Evolutionary conservation across 2,888 invertebrate genomes (phyloP).

Genomic region (Apotomis betuletana): DNA sequence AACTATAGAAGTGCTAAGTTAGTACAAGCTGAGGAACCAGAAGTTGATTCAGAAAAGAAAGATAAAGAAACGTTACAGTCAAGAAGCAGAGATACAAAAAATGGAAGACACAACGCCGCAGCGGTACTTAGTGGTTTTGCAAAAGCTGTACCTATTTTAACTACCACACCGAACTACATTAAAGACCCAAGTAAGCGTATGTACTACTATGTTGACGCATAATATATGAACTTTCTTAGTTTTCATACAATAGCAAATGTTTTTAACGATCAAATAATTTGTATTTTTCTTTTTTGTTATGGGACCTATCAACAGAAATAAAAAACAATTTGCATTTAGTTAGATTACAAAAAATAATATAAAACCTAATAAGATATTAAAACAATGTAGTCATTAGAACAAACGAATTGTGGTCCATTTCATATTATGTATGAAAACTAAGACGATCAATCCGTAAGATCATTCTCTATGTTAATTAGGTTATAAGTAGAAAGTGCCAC

Average conservation of each 20-base stretch:
- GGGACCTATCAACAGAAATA: no score
- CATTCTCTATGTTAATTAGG: constrained; percentile 41
- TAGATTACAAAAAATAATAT: no score
- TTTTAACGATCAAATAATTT: not conserved
- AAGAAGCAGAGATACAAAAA: constrained; percentile 47
- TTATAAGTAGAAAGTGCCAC: constrained; percentile 68
- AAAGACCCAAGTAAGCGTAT: constrained; percentile 79
- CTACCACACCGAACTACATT: constrained; percentile 71
- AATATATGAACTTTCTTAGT: constrained; percentile 39
- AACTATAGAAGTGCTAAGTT: constrained; percentile 72
- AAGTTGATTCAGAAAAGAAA: constrained; percentile 47
- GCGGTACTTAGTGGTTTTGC: constrained; percentile 70
- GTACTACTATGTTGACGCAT: constrained; percentile 77
- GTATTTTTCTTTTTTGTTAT: no score
- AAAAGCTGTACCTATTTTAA: constrained; percentile 68
- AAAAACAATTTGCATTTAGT: no score
- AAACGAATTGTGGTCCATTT: no score
- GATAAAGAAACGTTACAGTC: constrained; percentile 45
- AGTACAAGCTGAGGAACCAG: constrained; percentile 48
- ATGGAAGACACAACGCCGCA: constrained; percentile 60
- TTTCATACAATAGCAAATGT: constrained; percentile 11
- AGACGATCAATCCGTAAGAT: not conserved
- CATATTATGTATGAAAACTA: constrained; percentile 10
- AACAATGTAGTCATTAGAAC: no score
- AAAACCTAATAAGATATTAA: no score